Evolutionary conservation across 2,888 invertebrate species (phyloP), one percentile per base, ranked within the genome.

Genomic region (Julus scanicus): DNA sequence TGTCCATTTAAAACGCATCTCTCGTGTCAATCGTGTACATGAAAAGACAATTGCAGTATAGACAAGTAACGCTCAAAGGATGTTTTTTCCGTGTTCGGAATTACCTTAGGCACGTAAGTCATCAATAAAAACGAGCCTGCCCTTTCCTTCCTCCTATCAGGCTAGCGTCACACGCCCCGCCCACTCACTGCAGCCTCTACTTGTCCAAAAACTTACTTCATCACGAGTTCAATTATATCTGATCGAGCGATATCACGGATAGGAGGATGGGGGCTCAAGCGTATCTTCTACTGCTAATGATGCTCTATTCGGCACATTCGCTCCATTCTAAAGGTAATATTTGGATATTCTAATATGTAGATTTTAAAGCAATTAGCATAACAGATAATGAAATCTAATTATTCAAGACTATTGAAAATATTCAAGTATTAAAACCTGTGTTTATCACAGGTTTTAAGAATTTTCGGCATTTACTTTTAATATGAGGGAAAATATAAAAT

Each of bases 71-170:
- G 44, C 6, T 8, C 44, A 44, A 29, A 20, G 20, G 6, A 9
- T 53, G 53, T 53, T 53, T 53, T 53, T 53, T 17, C 53, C 29
- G 9, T 8, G 6, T 71, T 9, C 20, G 71, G 17, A 29, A 71
- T 71, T n/a, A 71, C 20, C 71, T 9, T n/a, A 20, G 29, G 71
- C 71, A 71, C 71, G 71, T 71, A 29, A 71, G 9, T 20, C 29
- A 71, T 71, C 71, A 29, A 71, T 71, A 71, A 71, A 71, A 29
- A 20, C n/a, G 29, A 71, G 71, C 71, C 29, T 53, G 53, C 53
- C 17, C 17, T 11, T 53, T 17, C 71, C 71, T 29, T 29, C 71
- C 71, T 53, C 53, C 53, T 53, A 53, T 15, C 53, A 9, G 15
- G 53, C 53, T 8, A 53, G 3, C 4, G 17, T 4, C 20, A 5